phyloP scores from a whole-genome alignment of 2,113 vertebrate species.

The Orthonyx spaldingii region DNA sequence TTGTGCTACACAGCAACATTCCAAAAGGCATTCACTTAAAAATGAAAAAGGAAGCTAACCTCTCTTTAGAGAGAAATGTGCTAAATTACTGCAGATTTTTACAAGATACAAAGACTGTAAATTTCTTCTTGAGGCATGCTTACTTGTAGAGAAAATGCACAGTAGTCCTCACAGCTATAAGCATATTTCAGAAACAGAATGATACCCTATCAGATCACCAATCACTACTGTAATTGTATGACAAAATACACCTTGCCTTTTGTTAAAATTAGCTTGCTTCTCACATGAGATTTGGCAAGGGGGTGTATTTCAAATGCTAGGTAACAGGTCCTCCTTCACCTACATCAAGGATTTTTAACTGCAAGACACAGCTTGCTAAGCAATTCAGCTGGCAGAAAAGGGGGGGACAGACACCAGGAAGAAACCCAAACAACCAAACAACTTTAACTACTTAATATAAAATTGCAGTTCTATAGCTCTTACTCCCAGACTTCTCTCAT shows the following conservation, averaged over 20 bases:
- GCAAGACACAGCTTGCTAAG: not conserved
- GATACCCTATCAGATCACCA: not conserved
- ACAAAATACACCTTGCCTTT: not conserved
- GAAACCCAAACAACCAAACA: not conserved
- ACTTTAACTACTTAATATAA: not conserved
- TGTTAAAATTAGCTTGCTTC: not conserved
- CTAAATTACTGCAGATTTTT: not conserved
- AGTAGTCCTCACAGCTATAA: not conserved
- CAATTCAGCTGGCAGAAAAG: not conserved
- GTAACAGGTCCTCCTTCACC: not conserved
- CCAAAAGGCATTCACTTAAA: not conserved
- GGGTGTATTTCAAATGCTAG: not conserved
- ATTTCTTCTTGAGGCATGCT: not conserved
- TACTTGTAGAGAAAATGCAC: not conserved
- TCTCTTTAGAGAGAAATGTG: not conserved
- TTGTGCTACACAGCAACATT: not conserved
- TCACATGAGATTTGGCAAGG: not conserved
- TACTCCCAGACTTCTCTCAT: not conserved
- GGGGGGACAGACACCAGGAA: not conserved
- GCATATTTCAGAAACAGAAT: not conserved
- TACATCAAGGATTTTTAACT: not conserved
- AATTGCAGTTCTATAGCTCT: not conserved
- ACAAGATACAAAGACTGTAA: not conserved
- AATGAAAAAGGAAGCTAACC: not conserved
- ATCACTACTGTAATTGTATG: not conserved